A percentile compares a stretch with the other conserved stretches of the same genome.
Evolutionary conservation across 2,797 vertebrate genomes (phyloP).

Genomic region (Enteromius fasciolatus): DNA sequence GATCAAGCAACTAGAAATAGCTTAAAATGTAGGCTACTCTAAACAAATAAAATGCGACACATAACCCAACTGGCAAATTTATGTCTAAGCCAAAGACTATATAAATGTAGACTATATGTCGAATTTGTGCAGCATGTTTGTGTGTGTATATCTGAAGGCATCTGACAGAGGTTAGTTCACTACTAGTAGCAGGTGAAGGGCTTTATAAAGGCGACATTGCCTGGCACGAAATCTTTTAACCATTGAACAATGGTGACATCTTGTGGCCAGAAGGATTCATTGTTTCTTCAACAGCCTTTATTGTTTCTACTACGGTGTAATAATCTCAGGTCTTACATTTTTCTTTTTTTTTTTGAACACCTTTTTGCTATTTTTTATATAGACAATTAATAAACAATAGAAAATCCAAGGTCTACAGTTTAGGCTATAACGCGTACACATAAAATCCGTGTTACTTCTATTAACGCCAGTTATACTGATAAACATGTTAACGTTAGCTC

Average conservation of each 20-base stretch:
- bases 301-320: background rate
- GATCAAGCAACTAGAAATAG: background rate
- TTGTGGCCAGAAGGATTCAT: slow-evolving; percentile 26
- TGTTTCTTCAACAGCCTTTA: background rate
- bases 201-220: background rate
- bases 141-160: background rate
- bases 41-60: background rate
- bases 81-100: background rate
- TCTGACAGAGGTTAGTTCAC: background rate
- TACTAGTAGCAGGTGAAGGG: background rate
- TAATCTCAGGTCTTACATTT: background rate
- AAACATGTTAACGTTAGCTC: background rate
- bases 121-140: background rate
- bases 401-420: background rate
- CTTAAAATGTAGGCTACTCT: background rate
- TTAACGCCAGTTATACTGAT: background rate
- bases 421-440: background rate
- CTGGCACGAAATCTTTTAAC: background rate
- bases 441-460: background rate
- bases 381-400: background rate
- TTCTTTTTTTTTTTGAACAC: background rate
- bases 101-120: background rate
- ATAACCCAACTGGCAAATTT: background rate
- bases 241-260: slow-evolving; percentile 42
- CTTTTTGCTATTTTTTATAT: too few relatives aligned